Percentiles rank a stretch among this genome's conserved stretches.
phyloP scores from a whole-genome alignment of 2,888 invertebrate genomes.

The Dorcus hopei region DNA sequence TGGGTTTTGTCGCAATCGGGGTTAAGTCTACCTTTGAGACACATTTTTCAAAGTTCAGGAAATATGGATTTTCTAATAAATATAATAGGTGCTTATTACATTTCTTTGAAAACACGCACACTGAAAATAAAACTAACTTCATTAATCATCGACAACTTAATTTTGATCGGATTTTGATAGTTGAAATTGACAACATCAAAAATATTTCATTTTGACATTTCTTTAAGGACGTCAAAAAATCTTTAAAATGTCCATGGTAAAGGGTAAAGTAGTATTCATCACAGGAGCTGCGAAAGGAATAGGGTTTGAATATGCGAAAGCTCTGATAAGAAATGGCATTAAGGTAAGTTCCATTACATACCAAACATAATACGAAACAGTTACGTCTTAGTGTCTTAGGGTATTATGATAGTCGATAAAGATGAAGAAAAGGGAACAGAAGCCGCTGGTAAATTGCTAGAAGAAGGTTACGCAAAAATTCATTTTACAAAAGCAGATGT shows the following conservation, averaged over 20 bases:
- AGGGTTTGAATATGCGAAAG: constrained; percentile 19
- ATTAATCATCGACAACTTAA: too few relatives aligned
- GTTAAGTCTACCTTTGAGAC: too few relatives aligned
- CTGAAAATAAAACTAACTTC: too few relatives aligned
- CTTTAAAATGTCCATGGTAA: constrained; percentile 1
- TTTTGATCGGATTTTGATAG: too few relatives aligned
- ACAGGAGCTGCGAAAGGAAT: constrained; percentile 30
- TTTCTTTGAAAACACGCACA: too few relatives aligned
- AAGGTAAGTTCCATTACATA: constrained; percentile 20
- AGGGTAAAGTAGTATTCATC: constrained; percentile 23
- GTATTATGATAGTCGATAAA: constrained; percentile 3
- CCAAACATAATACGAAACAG: neutral
- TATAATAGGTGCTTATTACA: too few relatives aligned
- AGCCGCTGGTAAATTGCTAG: neutral
- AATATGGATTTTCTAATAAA: too few relatives aligned
- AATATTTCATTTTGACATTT: constrained; percentile 3
- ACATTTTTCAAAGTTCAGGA: too few relatives aligned
- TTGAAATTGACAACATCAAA: too few relatives aligned
- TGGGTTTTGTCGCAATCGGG: too few relatives aligned
- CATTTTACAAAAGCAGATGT: constrained; percentile 21
- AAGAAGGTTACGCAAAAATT: constrained; percentile 6
- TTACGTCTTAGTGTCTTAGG: constrained; percentile 7
- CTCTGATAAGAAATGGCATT: constrained; percentile 24
- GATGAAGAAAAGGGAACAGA: constrained; percentile 2
- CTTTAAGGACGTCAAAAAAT: too few relatives aligned